Percentiles rank a stretch among this genome's conserved stretches.
These are phyloP conservation scores for Anguilla anguilla DNA, from an alignment of 2,797 vertebrate genomes.

Conservation along the genomic window DNA sequence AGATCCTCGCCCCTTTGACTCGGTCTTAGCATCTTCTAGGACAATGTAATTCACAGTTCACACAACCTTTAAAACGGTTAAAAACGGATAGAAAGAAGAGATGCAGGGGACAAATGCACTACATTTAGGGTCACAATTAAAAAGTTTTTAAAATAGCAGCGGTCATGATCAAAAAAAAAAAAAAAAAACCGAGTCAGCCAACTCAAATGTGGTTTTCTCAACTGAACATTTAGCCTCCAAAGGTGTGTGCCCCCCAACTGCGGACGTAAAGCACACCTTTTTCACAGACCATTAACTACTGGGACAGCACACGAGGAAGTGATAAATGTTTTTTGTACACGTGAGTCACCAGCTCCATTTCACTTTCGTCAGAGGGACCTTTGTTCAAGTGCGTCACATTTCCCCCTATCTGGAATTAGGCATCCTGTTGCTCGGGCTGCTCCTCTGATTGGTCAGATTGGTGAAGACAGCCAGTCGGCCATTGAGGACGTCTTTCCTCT, in stretches of 20 bases:
- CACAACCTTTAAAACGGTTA: neutral
- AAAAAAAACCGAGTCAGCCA: neutral
- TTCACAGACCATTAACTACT: neutral
- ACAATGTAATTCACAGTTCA: neutral
- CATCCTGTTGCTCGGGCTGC: slow-evolving; percentile 54
- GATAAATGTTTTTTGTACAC: neutral
- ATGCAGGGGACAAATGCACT: neutral
- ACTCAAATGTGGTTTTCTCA: neutral
- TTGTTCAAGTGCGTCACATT: too few species aligned
- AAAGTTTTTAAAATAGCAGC: neutral
- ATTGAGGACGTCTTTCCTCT: slow-evolving; percentile 59
- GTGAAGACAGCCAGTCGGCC: slow-evolving; percentile 67
- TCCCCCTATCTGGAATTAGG: slow-evolving; percentile 55
- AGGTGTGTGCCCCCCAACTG: neutral
- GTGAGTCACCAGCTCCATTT: neutral
- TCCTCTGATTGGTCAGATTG: slow-evolving; percentile 65
- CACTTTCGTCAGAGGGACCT: neutral
- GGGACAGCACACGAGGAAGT: neutral
- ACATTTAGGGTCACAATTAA: neutral
- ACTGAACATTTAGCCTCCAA: neutral
- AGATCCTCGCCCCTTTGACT: neutral
- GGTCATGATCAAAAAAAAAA: neutral
- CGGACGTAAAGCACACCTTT: neutral
- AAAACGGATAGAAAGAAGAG: neutral
- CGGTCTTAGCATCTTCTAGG: neutral